A percentile compares a stretch with the other conserved stretches of the same genome.
phyloP scores from a whole-genome alignment of 1,140 invertebrate genomes.

The Zaprionus kolodkinae region DNA sequence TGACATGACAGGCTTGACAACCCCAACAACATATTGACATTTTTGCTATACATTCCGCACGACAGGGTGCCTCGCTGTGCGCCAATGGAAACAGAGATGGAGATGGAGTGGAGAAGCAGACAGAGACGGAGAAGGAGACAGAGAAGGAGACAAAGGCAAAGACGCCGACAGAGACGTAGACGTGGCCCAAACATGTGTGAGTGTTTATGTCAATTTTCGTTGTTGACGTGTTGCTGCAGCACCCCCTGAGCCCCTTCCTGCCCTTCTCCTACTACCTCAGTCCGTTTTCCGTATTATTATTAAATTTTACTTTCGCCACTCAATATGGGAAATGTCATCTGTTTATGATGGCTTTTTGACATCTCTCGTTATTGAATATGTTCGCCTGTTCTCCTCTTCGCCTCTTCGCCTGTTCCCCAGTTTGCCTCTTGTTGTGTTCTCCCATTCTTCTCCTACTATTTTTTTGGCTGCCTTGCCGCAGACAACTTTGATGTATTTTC shows the following conservation, averaged over 20 bases:
- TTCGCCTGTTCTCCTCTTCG: slow-evolving; percentile 31
- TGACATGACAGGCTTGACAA: slow-evolving; percentile 79
- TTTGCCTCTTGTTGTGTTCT: neutral
- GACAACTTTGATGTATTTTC: slow-evolving; percentile 76
- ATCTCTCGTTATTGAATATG: slow-evolving; percentile 82
- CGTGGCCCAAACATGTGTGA: slow-evolving; percentile 65
- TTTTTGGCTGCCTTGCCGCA: slow-evolving; percentile 27
- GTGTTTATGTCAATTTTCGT: slow-evolving; percentile 81
- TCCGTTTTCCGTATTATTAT: slow-evolving; percentile 65
- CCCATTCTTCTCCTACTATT: slow-evolving; percentile 1
- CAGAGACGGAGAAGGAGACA: neutral
- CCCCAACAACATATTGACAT: slow-evolving; percentile 82
- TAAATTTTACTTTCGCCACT: slow-evolving; percentile 83
- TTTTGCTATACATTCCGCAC: slow-evolving; percentile 78
- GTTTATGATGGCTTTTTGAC: slow-evolving; percentile 83
- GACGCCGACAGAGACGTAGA: slow-evolving; percentile 22
- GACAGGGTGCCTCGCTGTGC: slow-evolving; percentile 57
- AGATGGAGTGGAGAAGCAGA: neutral
- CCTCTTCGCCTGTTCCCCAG: slow-evolving; percentile 27
- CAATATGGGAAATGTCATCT: slow-evolving; percentile 83
- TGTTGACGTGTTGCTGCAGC: slow-evolving; percentile 70
- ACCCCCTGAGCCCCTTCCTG: slow-evolving; percentile 22
- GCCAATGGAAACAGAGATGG: slow-evolving; percentile 16
- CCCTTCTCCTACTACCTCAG: neutral
- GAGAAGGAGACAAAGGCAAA: slow-evolving; percentile 1